A percentile compares a stretch with the other conserved stretches of the same genome.
Conservation (phyloP, 2,113 vertebrate genomes). For the Lepus americanus region DNA sequence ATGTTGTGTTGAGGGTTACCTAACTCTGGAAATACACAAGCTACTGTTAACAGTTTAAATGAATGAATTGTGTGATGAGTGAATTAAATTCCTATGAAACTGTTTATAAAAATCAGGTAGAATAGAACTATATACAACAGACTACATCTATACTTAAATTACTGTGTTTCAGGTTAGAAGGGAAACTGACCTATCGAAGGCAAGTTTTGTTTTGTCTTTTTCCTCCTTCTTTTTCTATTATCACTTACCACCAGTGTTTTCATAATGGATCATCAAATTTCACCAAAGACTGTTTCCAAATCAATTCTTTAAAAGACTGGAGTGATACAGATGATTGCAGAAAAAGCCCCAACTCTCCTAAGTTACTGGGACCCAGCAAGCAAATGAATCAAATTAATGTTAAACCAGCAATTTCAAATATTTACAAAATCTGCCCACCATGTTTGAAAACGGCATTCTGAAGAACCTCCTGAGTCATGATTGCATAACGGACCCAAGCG, state of each 20-base stretch:
- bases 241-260: background rate
- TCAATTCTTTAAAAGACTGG: constrained; percentile 30
- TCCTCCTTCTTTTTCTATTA: background rate
- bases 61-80: background rate
- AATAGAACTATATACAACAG: background rate
- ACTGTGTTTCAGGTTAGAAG: background rate
- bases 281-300: background rate
- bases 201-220: background rate
- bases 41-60: background rate
- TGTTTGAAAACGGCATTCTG: constrained; percentile 67
- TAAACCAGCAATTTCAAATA: constrained; percentile 76
- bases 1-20: background rate
- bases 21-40: background rate
- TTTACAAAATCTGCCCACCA: constrained; percentile 59
- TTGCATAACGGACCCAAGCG: constrained; percentile 62
- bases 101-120: constrained; percentile 2
- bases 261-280: background rate
- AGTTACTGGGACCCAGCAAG: constrained; percentile 61
- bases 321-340: constrained; percentile 33
- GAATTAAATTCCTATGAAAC: background rate
- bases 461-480: constrained; percentile 70
- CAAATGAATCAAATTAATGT: constrained; percentile 77
- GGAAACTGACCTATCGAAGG: constrained; percentile 11
- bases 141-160: background rate
- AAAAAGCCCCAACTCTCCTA: constrained; percentile 43